Evolutionary conservation across 2,797 vertebrate species (phyloP).

Genomic region (Hyperoplus lanceolatus): DNA sequence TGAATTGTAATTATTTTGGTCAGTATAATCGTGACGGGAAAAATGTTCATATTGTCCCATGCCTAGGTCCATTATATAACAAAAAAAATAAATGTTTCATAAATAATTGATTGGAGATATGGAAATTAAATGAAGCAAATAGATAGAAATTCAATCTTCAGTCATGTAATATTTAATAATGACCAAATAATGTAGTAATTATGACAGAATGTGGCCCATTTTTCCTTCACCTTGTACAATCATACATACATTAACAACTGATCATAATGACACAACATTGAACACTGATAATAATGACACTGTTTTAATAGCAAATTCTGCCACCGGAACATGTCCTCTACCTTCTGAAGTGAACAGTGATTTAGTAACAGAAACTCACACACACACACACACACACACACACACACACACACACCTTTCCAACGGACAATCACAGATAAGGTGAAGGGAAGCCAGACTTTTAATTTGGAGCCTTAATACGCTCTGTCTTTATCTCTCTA

Average conservation of each 20-base stretch:
- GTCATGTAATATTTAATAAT: not conserved
- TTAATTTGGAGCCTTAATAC: conserved; percentile 35
- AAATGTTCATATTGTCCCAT: no score
- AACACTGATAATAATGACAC: not conserved
- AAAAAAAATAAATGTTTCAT: no score
- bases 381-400: no score
- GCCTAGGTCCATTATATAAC: no score
- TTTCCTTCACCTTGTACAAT: not conserved
- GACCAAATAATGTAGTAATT: not conserved
- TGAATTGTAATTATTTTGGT: no score
- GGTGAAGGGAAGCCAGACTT: conserved; percentile 19
- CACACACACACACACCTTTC: not conserved
- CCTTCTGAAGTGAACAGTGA: not conserved
- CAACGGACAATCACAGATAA: conserved; percentile 52
- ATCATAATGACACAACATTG: not conserved
- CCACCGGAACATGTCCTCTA: not conserved
- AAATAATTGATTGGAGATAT: no score
- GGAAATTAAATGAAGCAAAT: no score
- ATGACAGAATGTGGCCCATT: not conserved
- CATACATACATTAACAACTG: not conserved
- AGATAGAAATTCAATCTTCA: not conserved
- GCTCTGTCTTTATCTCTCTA: conserved; percentile 28
- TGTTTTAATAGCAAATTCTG: not conserved
- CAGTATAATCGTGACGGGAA: no score
- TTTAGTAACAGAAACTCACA: not conserved